A percentile compares a stretch with the other conserved stretches of the same genome.
Evolutionary conservation across 2,888 invertebrate genomes (phyloP).

Genomic region (Limnephilus lunatus): DNA sequence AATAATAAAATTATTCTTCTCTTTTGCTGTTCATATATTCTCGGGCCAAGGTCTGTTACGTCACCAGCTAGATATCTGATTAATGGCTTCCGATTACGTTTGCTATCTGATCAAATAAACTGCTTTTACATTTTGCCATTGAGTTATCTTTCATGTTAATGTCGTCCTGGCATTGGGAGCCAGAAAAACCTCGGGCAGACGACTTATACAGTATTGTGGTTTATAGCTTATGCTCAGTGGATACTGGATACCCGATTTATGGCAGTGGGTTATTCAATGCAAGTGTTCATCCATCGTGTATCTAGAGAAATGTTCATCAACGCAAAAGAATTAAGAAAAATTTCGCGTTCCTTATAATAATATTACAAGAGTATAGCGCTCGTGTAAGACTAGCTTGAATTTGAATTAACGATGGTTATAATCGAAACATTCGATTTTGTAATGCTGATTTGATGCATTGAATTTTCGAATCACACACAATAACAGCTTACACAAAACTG

Average conservation of each 20-base stretch:
- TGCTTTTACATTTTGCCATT: not conserved
- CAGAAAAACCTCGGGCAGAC: not conserved
- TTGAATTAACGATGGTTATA: not conserved
- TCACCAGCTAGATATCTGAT: conserved; percentile 17
- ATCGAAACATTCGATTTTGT: not conserved
- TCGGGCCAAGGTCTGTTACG: conserved; percentile 3
- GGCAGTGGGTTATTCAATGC: not conserved
- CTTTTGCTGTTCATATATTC: not conserved
- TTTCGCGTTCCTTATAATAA: too few species aligned
- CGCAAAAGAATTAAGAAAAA: not conserved
- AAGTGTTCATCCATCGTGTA: not conserved
- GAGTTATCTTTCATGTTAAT: conserved; percentile 5
- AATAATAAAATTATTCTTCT: not conserved
- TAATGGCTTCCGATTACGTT: conserved; percentile 50
- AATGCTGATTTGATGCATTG: not conserved
- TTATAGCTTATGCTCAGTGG: not conserved
- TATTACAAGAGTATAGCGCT: too few species aligned
- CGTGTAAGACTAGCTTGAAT: not conserved
- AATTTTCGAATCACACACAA: not conserved
- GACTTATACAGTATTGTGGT: not conserved
- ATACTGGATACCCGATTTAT: not conserved
- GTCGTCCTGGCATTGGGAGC: not conserved
- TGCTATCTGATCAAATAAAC: conserved; percentile 8
- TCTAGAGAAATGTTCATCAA: not conserved
- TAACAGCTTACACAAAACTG: too few species aligned